Percentiles rank a stretch among this genome's conserved stretches.
These are phyloP conservation scores for Mesembrinibis cayennensis DNA, from an alignment of 2,113 vertebrate genomes.

Conservation along the genomic window DNA sequence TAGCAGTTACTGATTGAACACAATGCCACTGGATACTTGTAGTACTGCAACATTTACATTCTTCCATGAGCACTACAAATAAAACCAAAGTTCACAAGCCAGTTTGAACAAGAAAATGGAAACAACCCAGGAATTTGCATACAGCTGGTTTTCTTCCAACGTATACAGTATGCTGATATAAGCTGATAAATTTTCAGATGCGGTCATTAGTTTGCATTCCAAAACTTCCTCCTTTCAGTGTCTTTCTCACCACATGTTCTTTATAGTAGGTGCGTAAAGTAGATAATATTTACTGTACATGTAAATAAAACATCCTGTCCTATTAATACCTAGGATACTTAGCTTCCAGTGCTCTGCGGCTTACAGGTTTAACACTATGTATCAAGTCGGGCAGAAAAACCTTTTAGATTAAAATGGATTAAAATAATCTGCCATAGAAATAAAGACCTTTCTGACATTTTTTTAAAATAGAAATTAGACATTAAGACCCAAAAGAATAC, in stretches of 20 bases:
- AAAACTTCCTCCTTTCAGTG: not conserved
- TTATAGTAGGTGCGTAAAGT: not conserved
- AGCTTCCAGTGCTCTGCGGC: not conserved
- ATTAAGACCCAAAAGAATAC: not conserved
- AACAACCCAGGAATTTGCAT: not conserved
- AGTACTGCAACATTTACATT: not conserved
- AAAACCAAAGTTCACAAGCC: not conserved
- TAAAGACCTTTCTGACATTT: not conserved
- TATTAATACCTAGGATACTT: not conserved
- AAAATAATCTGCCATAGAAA: not conserved
- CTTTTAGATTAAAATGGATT: not conserved
- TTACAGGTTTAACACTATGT: not conserved
- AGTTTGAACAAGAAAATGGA: not conserved
- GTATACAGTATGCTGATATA: not conserved
- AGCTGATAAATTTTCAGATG: not conserved
- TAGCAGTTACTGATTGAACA: not conserved
- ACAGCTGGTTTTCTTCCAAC: not conserved
- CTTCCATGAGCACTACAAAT: not conserved
- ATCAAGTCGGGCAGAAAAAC: not conserved
- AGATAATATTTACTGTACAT: not conserved
- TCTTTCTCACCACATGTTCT: not conserved
- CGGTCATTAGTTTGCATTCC: not conserved
- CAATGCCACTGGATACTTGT: not conserved
- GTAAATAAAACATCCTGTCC: not conserved
- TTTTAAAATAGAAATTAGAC: not conserved